These are phyloP conservation scores for Drosophila oshimai DNA, from an alignment of 1,140 invertebrate genomes.

Conservation along the genomic window DNA sequence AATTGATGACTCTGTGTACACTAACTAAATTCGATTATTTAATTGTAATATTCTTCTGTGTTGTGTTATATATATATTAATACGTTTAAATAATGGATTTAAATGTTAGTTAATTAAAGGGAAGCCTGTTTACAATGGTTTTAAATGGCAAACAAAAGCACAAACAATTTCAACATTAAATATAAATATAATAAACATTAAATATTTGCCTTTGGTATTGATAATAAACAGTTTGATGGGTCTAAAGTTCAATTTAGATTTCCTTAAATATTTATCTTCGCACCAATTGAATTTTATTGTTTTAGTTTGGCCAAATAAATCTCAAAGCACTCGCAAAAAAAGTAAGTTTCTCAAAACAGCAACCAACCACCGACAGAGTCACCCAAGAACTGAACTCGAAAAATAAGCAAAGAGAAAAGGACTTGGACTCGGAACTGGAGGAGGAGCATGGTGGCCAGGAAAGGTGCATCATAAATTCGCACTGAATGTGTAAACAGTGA, in stretches of 20 bases:
- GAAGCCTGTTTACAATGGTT: not conserved
- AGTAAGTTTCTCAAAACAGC: not conserved
- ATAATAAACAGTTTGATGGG: no score
- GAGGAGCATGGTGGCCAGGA: not conserved
- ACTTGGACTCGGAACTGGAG: not conserved
- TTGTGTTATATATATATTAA: no score
- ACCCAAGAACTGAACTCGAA: constrained; percentile 29
- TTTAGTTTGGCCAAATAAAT: no score
- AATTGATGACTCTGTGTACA: constrained; percentile 45
- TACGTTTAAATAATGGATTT: not conserved
- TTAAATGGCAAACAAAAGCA: not conserved
- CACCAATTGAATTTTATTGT: no score
- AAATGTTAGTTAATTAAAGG: not conserved
- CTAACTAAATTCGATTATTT: constrained; percentile 12
- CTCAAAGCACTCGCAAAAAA: not conserved
- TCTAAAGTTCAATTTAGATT: no score
- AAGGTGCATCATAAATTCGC: constrained; percentile 41
- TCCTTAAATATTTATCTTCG: no score
- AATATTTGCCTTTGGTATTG: not conserved
- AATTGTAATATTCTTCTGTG: no score
- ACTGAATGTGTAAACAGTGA: constrained; percentile 59
- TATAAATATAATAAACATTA: not conserved
- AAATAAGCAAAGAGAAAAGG: not conserved
- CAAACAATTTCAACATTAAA: not conserved
- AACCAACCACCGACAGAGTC: constrained; percentile 22